phyloP scores from a whole-genome alignment of 1,140 invertebrate genomes.

The Drosophila burlai region DNA sequence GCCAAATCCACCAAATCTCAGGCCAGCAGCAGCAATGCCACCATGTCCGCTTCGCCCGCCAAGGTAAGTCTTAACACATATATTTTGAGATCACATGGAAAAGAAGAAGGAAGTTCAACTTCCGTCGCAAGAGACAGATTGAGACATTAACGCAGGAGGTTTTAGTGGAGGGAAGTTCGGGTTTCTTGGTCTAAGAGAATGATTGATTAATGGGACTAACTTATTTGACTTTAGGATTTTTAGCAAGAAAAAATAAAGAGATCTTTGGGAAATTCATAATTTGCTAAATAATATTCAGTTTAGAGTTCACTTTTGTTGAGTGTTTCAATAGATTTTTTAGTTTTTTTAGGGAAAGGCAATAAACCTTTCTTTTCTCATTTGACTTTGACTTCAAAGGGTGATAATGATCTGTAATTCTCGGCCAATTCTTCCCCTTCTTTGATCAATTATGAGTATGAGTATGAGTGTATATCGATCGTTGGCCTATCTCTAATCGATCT shows the following conservation, averaged over 20 bases:
- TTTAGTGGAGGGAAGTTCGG: background rate
- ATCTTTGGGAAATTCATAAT: too few species aligned
- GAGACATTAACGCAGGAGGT: slow-evolving; percentile 5
- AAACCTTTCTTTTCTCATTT: background rate
- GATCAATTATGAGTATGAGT: background rate
- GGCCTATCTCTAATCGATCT: slow-evolving; percentile 22
- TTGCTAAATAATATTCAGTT: too few species aligned
- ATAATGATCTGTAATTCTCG: background rate
- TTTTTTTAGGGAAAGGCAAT: background rate
- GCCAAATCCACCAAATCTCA: slow-evolving; percentile 65
- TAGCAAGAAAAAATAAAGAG: too few species aligned
- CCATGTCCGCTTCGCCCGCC: slow-evolving; percentile 66
- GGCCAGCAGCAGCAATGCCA: slow-evolving; percentile 75
- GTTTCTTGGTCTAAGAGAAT: background rate
- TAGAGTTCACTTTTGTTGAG: background rate
- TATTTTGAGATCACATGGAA: background rate
- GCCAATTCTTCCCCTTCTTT: background rate
- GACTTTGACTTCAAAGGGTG: slow-evolving; percentile 3
- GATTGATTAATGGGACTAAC: slow-evolving; percentile 8
- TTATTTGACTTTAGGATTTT: background rate
- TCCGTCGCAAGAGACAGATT: slow-evolving; percentile 7
- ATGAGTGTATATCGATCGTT: slow-evolving; percentile 23
- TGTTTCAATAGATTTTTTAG: too few species aligned
- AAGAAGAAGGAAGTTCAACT: slow-evolving; percentile 19
- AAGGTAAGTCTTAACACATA: slow-evolving; percentile 60